These are phyloP conservation scores for Leptothorax acervorum DNA, from an alignment of 2,888 invertebrate genomes.

Conservation along the genomic window DNA sequence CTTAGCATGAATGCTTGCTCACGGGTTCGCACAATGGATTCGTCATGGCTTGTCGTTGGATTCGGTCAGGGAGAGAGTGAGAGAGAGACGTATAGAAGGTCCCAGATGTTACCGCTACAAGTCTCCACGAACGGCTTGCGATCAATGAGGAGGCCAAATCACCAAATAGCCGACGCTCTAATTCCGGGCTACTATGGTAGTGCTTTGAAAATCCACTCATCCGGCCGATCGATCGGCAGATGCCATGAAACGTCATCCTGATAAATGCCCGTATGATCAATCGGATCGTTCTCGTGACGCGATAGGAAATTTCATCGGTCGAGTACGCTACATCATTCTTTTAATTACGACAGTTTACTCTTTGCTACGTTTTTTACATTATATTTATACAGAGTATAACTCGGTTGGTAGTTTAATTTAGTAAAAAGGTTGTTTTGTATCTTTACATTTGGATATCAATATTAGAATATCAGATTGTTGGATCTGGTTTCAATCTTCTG, in stretches of 20 bases:
- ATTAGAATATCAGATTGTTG: neutral
- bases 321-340: neutral
- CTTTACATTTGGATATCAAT: neutral
- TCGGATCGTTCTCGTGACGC: neutral
- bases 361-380: neutral
- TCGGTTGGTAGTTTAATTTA: neutral
- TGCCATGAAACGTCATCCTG: conserved; percentile 63
- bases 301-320: neutral
- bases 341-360: neutral
- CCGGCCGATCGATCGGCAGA: conserved; percentile 66
- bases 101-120: conserved; percentile 38
- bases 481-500: conserved; percentile 2
- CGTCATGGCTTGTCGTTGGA: conserved; percentile 69
- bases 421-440: neutral
- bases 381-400: neutral
- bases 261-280: conserved; percentile 32
- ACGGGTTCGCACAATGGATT: conserved; percentile 75
- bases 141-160: conserved; percentile 39
- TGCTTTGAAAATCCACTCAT: conserved; percentile 47
- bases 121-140: conserved; percentile 36
- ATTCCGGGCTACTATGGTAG: conserved; percentile 23
- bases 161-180: conserved; percentile 18
- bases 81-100: conserved; percentile 28
- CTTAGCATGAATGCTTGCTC: conserved; percentile 79
- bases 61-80: conserved; percentile 59